Evolutionary conservation across 2,797 vertebrate species (phyloP).

Genomic region (Cuniculus paca): DNA sequence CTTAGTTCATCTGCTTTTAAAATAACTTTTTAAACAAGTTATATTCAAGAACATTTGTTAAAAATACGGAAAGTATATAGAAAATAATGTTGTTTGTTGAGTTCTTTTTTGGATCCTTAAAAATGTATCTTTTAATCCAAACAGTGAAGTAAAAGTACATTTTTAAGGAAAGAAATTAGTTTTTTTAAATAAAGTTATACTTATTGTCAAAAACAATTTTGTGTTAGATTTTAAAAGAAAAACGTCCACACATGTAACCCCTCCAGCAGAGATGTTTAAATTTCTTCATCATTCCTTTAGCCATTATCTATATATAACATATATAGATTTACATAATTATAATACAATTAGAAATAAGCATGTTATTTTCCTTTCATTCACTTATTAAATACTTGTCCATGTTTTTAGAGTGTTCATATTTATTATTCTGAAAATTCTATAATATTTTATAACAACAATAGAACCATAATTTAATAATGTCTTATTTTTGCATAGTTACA

Average conservation of each 20-base stretch:
- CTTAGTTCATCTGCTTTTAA: background rate
- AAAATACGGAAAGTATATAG: conserved; percentile 34
- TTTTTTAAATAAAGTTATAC: conserved; percentile 32
- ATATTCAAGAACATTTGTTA: background rate
- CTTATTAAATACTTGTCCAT: background rate
- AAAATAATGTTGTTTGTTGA: background rate
- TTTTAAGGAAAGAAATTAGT: background rate
- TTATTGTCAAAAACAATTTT: conserved; percentile 16
- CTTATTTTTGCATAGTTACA: background rate
- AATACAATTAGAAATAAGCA: background rate
- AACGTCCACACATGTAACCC: background rate
- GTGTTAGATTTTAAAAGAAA: conserved; percentile 38
- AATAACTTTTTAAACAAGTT: background rate
- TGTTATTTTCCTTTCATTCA: background rate
- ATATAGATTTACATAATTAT: background rate
- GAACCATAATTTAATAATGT: background rate
- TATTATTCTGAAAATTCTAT: background rate
- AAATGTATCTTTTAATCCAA: conserved; percentile 22
- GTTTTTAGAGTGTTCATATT: conserved; percentile 1
- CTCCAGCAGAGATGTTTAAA: background rate
- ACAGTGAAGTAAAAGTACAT: background rate
- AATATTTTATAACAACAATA: background rate
- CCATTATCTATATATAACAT: background rate
- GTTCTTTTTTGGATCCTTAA: background rate
- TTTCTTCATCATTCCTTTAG: background rate